Evolutionary conservation across 2,888 invertebrate species (phyloP).

Genomic region (Folsomia candida): DNA sequence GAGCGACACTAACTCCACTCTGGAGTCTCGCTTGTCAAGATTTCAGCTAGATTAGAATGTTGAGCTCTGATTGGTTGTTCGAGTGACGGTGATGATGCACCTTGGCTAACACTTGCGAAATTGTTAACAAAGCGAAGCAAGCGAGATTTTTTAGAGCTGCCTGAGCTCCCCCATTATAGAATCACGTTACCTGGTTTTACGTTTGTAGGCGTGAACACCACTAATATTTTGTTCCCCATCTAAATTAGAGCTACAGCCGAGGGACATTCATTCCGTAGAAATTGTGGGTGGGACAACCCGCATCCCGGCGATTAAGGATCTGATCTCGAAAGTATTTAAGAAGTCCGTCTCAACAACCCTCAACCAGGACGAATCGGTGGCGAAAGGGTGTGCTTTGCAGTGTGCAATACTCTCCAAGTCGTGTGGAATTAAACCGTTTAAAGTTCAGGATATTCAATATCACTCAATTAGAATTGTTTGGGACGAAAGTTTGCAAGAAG

Average conservation of each 20-base stretch:
- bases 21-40: no score
- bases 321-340: slow-evolving; percentile 76
- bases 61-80: no score
- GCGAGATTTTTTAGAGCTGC: no score
- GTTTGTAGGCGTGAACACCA: neutral
- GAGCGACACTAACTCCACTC: no score
- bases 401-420: slow-evolving; percentile 98
- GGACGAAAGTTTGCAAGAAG: slow-evolving; percentile 66
- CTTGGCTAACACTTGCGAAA: no score
- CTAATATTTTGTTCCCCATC: neutral
- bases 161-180: no score
- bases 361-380: slow-evolving; percentile 96
- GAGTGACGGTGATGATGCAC: no score
- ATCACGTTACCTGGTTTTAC: no score
- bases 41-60: no score
- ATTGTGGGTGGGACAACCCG: slow-evolving; percentile 93
- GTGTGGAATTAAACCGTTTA: slow-evolving; percentile 93
- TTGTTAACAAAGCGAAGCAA: no score
- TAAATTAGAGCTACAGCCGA: slow-evolving; percentile 67
- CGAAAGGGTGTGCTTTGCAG: slow-evolving; percentile 87
- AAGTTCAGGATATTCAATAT: slow-evolving; percentile 86
- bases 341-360: slow-evolving; percentile 85
- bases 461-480: slow-evolving; percentile 82
- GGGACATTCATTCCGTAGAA: slow-evolving; percentile 92
- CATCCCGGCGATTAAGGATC: slow-evolving; percentile 84